Conservation (phyloP, 1,140 invertebrate species). For the Epicauta chinensis region DNA sequence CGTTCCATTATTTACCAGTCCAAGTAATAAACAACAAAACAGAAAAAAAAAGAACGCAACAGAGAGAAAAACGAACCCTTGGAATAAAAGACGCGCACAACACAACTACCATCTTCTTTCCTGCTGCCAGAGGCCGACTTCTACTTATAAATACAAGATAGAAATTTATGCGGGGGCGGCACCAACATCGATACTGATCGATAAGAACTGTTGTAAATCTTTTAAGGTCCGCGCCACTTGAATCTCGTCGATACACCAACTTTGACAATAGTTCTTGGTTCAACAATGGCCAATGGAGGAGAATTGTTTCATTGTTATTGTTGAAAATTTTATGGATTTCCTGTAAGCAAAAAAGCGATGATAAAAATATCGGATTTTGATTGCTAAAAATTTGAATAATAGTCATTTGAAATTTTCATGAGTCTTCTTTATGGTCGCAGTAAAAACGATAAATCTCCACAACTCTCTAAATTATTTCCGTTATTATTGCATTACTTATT, state of each 20-base stretch:
- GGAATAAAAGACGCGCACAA: slow-evolving; percentile 19
- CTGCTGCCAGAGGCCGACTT: slow-evolving; percentile 17
- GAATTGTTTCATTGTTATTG: not conserved
- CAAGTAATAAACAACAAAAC: not conserved
- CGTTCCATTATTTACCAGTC: slow-evolving; percentile 23
- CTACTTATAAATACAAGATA: not conserved
- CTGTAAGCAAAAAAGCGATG: not conserved
- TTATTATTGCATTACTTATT: too few species aligned
- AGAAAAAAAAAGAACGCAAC: too few species aligned
- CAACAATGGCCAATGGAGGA: slow-evolving; percentile 16
- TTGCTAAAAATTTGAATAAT: not conserved
- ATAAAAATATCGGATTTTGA: not conserved
- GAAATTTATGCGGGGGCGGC: slow-evolving; percentile 19
- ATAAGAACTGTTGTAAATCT: slow-evolving; percentile 22
- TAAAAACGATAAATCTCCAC: not conserved
- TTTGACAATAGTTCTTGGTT: slow-evolving; percentile 12
- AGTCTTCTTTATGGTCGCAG: slow-evolving; percentile 3
- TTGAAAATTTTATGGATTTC: slow-evolving; percentile 5
- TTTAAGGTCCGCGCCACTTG: slow-evolving; percentile 11
- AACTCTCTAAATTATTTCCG: not conserved
- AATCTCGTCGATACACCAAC: slow-evolving; percentile 8
- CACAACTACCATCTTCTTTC: slow-evolving; percentile 13
- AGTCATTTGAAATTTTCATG: not conserved
- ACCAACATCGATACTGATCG: slow-evolving; percentile 20
- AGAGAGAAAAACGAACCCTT: too few species aligned